Evolutionary conservation across 2,113 vertebrate genomes (phyloP).

Genomic region (human): GRCh38 chr1:8847501-8848000

Average conservation of each 20-base stretch:
- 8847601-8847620: too few species aligned
- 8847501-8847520: background rate
- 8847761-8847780: background rate
- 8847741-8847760: too few species aligned
- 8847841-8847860: too few species aligned
- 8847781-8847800: background rate
- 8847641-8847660: background rate
- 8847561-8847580: background rate
- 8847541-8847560: background rate
- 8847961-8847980: background rate
- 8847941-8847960: accelerated
- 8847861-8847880: background rate
- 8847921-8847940: accelerated
- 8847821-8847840: background rate
- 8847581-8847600: background rate
- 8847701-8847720: background rate
- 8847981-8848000: accelerated
- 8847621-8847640: background rate
- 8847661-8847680: background rate
- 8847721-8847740: background rate
- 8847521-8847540: background rate
- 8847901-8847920: background rate
- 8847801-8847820: background rate
- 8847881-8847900: accelerated
- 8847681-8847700: background rate